phyloP scores from a whole-genome alignment of 2,888 invertebrate species.

The Drosophila nr. fundita region DNA sequence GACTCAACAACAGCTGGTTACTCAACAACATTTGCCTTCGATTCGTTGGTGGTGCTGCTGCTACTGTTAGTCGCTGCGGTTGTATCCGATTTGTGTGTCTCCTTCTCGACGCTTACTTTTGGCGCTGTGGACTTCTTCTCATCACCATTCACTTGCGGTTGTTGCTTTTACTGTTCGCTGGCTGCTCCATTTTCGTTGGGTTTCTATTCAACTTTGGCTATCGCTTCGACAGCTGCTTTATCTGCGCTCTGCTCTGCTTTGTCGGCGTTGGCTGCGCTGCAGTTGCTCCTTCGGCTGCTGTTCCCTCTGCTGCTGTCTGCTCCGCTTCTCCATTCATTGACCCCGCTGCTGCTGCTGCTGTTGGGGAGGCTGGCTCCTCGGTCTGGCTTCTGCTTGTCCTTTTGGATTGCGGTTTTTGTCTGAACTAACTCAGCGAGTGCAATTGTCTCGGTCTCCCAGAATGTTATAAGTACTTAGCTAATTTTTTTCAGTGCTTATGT shows the following conservation, averaged over 20 bases:
- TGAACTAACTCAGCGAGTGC: too few relatives aligned
- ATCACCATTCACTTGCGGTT: constrained; percentile 62
- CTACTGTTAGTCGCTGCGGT: constrained; percentile 34
- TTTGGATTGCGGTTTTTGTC: constrained; percentile 83
- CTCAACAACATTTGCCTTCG: constrained; percentile 30
- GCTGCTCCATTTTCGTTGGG: constrained; percentile 74
- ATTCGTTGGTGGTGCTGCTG: constrained; percentile 42
- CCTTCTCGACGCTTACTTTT: constrained; percentile 50
- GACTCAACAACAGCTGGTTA: constrained; percentile 13
- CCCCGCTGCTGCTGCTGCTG: constrained; percentile 49
- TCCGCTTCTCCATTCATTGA: constrained; percentile 86
- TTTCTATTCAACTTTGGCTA: constrained; percentile 56
- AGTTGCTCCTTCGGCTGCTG: constrained; percentile 13
- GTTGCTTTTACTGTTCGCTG: constrained; percentile 62
- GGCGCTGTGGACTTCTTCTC: constrained; percentile 57
- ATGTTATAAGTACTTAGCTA: too few relatives aligned
- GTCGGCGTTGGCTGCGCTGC: constrained; percentile 3
- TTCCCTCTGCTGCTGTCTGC: constrained; percentile 86
- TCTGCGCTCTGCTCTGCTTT: constrained; percentile 36
- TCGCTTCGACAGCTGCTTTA: constrained; percentile 28
- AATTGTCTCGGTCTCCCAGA: too few relatives aligned
- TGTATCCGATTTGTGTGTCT: constrained; percentile 54
- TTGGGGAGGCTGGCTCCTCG: constrained; percentile 85
- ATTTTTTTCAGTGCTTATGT: neutral
- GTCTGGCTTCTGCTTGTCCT: constrained; percentile 93